Percentiles rank a stretch among this genome's conserved stretches.
These are phyloP conservation scores for Marronus borbonicus DNA, from an alignment of 2,888 invertebrate genomes.

Conservation along the genomic window DNA sequence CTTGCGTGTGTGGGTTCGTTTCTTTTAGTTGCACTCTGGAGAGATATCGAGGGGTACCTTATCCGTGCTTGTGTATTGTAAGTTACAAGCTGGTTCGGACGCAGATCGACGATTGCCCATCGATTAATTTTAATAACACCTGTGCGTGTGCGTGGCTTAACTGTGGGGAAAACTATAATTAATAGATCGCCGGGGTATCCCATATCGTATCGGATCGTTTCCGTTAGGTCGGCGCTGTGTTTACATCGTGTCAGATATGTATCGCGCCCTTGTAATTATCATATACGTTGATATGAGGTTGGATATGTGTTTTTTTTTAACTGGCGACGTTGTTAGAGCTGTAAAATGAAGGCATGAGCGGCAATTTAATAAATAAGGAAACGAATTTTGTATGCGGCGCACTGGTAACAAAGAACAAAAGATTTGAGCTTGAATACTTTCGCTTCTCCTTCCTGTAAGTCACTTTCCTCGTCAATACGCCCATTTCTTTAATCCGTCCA, in stretches of 20 bases:
- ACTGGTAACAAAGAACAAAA: too few species aligned
- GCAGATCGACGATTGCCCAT: slow-evolving; percentile 43
- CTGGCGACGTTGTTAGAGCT: too few species aligned
- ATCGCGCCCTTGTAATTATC: slow-evolving; percentile 17
- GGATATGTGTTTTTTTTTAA: too few species aligned
- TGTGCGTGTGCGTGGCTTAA: slow-evolving; percentile 26
- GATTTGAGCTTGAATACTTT: too few species aligned
- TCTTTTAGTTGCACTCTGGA: too few species aligned
- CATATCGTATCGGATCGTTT: not conserved
- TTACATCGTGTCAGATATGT: slow-evolving; percentile 32
- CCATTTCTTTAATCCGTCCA: too few species aligned
- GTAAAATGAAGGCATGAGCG: too few species aligned
- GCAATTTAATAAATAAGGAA: too few species aligned
- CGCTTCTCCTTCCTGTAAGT: too few species aligned
- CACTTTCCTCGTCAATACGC: too few species aligned
- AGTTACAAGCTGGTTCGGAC: not conserved
- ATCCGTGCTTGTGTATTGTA: slow-evolving; percentile 5
- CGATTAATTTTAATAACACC: slow-evolving; percentile 53
- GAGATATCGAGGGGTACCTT: slow-evolving; percentile 57
- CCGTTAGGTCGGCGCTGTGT: slow-evolving; percentile 16
- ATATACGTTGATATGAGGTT: not conserved
- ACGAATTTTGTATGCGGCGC: too few species aligned
- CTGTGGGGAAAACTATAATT: slow-evolving; percentile 11
- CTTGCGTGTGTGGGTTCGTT: slow-evolving; percentile 53
- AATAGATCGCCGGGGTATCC: slow-evolving; percentile 13